Conservation (phyloP, 2,888 invertebrate genomes). For the Drosophila neotestacea region DNA sequence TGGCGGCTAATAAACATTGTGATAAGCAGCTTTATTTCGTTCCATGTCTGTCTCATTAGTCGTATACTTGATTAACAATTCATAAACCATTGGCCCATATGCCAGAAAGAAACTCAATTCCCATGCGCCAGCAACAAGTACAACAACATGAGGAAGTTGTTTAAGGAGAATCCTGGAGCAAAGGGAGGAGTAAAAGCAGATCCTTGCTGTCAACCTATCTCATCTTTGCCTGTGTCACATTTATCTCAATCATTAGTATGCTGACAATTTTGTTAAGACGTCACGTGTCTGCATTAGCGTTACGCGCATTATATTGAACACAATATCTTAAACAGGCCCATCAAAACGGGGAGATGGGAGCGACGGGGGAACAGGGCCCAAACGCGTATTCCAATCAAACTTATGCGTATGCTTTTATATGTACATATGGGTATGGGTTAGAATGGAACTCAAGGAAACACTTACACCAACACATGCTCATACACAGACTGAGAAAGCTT, state of each 20-base stretch:
- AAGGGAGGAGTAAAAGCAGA: constrained; percentile 3
- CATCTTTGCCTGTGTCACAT: constrained; percentile 22
- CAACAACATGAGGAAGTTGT: background rate
- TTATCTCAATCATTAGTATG: constrained; percentile 55
- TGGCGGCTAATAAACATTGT: constrained; percentile 54
- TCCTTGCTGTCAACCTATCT: constrained; percentile 6
- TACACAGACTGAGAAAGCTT: background rate
- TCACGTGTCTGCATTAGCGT: constrained; percentile 60
- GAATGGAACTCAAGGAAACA: background rate
- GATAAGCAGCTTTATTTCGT: constrained; percentile 58
- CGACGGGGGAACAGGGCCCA: background rate
- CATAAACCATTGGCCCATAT: constrained; percentile 37
- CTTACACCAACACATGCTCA: background rate
- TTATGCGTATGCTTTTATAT: constrained; percentile 25
- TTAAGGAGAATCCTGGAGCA: background rate
- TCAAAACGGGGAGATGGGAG: background rate
- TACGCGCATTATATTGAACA: constrained; percentile 40
- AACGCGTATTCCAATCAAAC: constrained; percentile 47
- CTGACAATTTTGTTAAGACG: constrained; percentile 39
- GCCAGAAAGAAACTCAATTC: constrained; percentile 12
- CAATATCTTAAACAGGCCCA: constrained; percentile 27
- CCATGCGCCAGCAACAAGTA: constrained; percentile 27
- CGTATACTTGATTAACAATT: constrained; percentile 46
- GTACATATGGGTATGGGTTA: constrained; percentile 13
- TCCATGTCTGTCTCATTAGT: constrained; percentile 61